These are phyloP conservation scores for Orchesella cincta DNA, from an alignment of 1,140 invertebrate genomes.

Conservation along the genomic window DNA sequence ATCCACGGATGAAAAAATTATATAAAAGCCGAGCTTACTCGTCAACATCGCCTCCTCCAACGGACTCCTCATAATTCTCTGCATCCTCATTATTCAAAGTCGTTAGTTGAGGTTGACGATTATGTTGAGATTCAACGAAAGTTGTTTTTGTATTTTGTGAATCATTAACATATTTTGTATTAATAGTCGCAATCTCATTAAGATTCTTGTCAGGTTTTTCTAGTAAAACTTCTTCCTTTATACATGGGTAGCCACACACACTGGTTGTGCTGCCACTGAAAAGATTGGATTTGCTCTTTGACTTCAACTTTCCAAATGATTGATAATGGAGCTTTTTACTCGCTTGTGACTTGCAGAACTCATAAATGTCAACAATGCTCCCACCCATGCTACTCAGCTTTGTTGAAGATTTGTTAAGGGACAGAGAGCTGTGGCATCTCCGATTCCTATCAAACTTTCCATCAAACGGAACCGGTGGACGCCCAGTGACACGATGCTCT, in stretches of 20 bases:
- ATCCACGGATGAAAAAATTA: no score
- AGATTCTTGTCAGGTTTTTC: not conserved
- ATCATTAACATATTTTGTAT: not conserved
- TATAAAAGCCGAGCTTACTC: constrained; percentile 5
- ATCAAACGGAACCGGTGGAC: constrained; percentile 14
- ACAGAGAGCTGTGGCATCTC: constrained; percentile 35
- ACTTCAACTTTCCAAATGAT: not conserved
- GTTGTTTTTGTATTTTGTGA: constrained; percentile 1
- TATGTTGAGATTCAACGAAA: not conserved
- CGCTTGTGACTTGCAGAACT: constrained; percentile 17
- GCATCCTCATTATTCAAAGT: no score
- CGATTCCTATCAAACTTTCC: constrained; percentile 34
- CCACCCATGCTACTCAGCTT: constrained; percentile 4
- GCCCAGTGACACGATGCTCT: not conserved
- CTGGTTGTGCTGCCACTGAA: constrained; percentile 8
- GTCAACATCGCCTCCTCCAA: not conserved
- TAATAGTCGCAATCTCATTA: not conserved
- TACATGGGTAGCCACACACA: constrained; percentile 18
- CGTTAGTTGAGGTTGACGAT: not conserved
- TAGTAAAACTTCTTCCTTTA: not conserved
- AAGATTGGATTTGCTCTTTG: not conserved
- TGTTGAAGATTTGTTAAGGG: constrained; percentile 7
- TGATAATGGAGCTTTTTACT: not conserved
- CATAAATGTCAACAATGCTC: constrained; percentile 21
- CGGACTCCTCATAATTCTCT: not conserved